These are phyloP conservation scores for Macrostomum lignano DNA, from an alignment of 1,140 invertebrate genomes.

Conservation along the genomic window DNA sequence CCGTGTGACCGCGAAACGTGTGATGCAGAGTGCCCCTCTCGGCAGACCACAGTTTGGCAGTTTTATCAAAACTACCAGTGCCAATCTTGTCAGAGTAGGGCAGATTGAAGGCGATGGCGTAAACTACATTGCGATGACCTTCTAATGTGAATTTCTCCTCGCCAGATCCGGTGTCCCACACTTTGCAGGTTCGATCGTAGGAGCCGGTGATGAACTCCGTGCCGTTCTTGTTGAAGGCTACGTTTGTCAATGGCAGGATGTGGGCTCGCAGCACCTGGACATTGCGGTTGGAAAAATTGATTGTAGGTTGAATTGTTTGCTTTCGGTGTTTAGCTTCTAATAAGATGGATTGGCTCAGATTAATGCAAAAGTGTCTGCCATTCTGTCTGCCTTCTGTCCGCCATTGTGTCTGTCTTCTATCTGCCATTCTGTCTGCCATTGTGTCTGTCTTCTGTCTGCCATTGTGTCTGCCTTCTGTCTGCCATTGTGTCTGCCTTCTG, in stretches of 20 bases:
- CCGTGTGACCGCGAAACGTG: conserved; percentile 41
- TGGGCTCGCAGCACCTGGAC: conserved; percentile 39
- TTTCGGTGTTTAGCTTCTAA: no score
- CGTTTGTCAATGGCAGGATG: conserved; percentile 45
- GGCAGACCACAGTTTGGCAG: conserved; percentile 40
- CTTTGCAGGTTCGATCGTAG: conserved; percentile 52
- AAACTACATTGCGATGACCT: conserved; percentile 50
- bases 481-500: no score
- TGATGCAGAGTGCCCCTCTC: conserved; percentile 37
- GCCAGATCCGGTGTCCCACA: conserved; percentile 45
- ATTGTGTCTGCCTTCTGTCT: no score
- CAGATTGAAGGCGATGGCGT: conserved; percentile 44
- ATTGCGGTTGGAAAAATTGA: no score
- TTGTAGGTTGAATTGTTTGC: no score
- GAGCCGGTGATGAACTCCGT: conserved; percentile 46
- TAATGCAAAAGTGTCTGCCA: no score
- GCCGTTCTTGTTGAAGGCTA: conserved; percentile 41
- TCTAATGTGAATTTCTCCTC: conserved; percentile 37
- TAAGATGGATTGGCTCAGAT: no score
- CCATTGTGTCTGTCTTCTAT: no score
- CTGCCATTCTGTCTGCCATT: no score
- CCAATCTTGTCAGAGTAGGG: conserved; percentile 42
- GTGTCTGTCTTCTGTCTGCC: no score
- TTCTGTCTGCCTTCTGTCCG: no score
- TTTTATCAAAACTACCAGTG: conserved; percentile 50